A percentile compares a stretch with the other conserved stretches of the same genome.
Evolutionary conservation across 2,888 invertebrate genomes (phyloP).

Genomic region (Caenorhabditis japonica): DNA sequence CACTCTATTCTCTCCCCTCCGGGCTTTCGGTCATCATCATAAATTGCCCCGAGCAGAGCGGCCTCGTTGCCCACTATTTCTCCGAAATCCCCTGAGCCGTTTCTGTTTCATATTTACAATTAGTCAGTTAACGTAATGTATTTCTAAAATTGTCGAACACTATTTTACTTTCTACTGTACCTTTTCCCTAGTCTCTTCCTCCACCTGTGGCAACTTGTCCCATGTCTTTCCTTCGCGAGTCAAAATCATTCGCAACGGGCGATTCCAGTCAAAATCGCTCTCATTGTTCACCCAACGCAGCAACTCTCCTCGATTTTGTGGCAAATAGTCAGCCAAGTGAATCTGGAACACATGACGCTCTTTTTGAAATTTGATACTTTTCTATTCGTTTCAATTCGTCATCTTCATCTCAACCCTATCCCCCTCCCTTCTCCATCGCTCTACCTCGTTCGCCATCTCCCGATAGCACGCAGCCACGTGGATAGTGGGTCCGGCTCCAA

Average conservation of each 20-base stretch:
- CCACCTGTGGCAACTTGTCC: slow-evolving; percentile 53
- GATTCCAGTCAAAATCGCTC: slow-evolving; percentile 68
- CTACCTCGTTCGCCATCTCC: slow-evolving; percentile 66
- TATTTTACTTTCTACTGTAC: slow-evolving; percentile 35
- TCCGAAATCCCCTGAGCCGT: no score
- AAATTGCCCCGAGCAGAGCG: no score
- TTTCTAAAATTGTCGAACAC: no score
- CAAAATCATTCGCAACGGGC: slow-evolving; percentile 57
- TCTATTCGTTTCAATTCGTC: no score
- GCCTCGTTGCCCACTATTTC: no score
- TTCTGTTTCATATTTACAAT: no score
- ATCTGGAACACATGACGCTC: slow-evolving; percentile 59
- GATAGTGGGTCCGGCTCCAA: slow-evolving; percentile 73
- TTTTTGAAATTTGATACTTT: slow-evolving; percentile 1
- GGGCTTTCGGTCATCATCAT: no score
- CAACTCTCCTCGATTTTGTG: slow-evolving; percentile 72
- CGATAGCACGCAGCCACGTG: slow-evolving; percentile 74
- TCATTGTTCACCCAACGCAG: slow-evolving; percentile 62
- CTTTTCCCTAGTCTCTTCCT: slow-evolving; percentile 63
- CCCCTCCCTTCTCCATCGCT: neutral
- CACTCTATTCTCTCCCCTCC: no score
- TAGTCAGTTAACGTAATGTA: no score
- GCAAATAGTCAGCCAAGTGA: slow-evolving; percentile 74
- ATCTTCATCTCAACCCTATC: no score
- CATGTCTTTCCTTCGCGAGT: slow-evolving; percentile 63